Evolutionary conservation across 2,888 invertebrate genomes (phyloP).

Genomic region (Lasioglossum oenotherae): DNA sequence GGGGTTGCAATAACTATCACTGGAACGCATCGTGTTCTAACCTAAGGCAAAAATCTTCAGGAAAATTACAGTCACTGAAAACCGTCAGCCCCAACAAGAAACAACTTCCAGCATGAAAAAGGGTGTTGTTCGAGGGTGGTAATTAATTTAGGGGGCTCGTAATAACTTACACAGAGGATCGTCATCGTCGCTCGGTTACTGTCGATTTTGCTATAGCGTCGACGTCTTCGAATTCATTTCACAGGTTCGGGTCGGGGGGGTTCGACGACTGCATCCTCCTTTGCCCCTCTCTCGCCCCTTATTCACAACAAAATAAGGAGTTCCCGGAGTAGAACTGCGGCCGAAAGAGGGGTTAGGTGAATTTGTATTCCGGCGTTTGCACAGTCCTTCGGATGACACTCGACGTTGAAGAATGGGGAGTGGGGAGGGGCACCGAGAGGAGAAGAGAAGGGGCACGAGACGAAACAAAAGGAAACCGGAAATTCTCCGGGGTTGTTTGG

Average conservation of each 20-base stretch:
- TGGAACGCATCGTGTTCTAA: not conserved
- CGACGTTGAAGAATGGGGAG: constrained; percentile 3
- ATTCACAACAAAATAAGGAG: not conserved
- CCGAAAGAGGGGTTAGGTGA: not conserved
- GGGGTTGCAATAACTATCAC: not conserved
- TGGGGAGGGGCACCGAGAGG: not conserved
- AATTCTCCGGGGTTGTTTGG: constrained; percentile 23
- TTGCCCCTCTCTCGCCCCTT: not conserved
- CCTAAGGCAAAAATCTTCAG: not conserved
- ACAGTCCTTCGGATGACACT: constrained; percentile 32
- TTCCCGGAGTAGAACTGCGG: not conserved
- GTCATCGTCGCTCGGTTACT: constrained; percentile 48
- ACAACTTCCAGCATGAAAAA: not conserved
- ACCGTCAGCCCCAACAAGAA: no score
- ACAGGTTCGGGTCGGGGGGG: not conserved
- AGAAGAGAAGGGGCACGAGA: not conserved
- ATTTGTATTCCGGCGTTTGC: constrained; percentile 38
- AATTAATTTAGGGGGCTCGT: not conserved
- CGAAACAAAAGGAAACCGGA: constrained; percentile 21
- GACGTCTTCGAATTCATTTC: constrained; percentile 37
- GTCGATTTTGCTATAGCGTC: constrained; percentile 34
- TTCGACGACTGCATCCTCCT: constrained; percentile 21
- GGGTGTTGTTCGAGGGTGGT: not conserved
- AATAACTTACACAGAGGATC: constrained; percentile 49
- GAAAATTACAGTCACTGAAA: not conserved